These are phyloP conservation scores for Opisthocomus hoazin DNA, from an alignment of 2,113 vertebrate genomes.

Conservation along the genomic window DNA sequence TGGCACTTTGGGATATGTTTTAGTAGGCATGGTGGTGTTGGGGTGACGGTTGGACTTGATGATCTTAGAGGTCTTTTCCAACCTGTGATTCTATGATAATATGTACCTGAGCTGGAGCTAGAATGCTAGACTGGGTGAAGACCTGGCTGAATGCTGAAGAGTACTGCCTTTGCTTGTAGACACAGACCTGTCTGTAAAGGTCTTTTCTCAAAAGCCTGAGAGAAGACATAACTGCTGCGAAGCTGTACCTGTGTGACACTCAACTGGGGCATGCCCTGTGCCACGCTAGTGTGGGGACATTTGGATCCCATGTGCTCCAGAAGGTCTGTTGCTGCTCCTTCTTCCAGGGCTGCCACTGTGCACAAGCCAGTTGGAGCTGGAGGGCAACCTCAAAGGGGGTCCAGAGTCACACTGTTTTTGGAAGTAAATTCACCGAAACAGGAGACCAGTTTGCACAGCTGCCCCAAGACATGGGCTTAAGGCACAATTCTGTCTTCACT, in stretches of 20 bases:
- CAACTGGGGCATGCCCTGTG: too few relatives aligned
- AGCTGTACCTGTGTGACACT: neutral
- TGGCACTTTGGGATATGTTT: too few relatives aligned
- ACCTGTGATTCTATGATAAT: too few relatives aligned
- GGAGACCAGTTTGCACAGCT: neutral
- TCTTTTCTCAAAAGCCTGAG: neutral
- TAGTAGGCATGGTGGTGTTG: too few relatives aligned
- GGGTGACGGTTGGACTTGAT: too few relatives aligned
- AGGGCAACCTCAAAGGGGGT: neutral
- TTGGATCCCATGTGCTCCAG: neutral
- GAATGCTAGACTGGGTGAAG: neutral
- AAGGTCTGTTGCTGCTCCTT: too few relatives aligned
- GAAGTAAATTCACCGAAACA: neutral
- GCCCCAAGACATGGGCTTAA: neutral
- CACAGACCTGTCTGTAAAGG: neutral
- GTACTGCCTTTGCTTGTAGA: neutral
- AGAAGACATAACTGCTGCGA: neutral
- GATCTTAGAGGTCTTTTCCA: too few relatives aligned
- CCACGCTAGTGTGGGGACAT: fast-evolving
- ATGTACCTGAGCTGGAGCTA: neutral
- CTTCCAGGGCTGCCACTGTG: fast-evolving
- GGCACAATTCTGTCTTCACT: neutral
- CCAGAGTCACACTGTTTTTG: neutral
- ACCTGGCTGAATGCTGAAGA: neutral
- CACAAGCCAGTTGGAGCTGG: fast-evolving